These are phyloP conservation scores for Odocoileus hemionus DNA, from an alignment of 2,113 vertebrate species.

Conservation along the genomic window DNA sequence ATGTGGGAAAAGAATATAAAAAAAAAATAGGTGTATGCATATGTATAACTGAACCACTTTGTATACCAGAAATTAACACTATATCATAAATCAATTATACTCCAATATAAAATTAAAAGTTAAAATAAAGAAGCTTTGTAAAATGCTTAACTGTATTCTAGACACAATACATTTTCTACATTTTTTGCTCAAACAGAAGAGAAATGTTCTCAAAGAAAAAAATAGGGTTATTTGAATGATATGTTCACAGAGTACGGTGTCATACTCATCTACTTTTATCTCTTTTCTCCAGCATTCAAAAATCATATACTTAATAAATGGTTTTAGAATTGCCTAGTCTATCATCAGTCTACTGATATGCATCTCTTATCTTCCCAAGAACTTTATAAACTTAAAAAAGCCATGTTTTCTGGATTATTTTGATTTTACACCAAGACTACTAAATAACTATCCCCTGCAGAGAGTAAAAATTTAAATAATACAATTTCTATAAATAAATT, in stretches of 20 bases:
- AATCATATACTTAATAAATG: background rate
- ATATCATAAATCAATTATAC: background rate
- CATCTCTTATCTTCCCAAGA: background rate
- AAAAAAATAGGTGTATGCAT: background rate
- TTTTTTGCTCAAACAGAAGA: background rate
- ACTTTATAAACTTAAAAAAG: background rate
- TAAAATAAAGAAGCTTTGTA: background rate
- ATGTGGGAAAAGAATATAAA: background rate
- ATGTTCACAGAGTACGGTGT: background rate
- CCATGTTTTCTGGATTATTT: background rate
- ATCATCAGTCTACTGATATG: background rate
- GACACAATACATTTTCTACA: background rate
- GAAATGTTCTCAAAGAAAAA: background rate
- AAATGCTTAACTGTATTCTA: background rate
- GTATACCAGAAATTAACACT: background rate
- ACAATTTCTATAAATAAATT: background rate
- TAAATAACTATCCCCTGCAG: background rate
- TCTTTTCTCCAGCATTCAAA: background rate
- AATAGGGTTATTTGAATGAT: background rate
- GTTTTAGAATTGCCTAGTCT: background rate
- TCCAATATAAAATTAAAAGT: background rate
- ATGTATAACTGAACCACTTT: background rate
- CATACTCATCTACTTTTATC: background rate
- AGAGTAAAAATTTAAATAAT: background rate
- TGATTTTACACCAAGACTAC: background rate